Evolutionary conservation across 2,888 invertebrate genomes (phyloP), one percentile per base, ranked within the genome.

Genomic region (Drosophila recens): DNA sequence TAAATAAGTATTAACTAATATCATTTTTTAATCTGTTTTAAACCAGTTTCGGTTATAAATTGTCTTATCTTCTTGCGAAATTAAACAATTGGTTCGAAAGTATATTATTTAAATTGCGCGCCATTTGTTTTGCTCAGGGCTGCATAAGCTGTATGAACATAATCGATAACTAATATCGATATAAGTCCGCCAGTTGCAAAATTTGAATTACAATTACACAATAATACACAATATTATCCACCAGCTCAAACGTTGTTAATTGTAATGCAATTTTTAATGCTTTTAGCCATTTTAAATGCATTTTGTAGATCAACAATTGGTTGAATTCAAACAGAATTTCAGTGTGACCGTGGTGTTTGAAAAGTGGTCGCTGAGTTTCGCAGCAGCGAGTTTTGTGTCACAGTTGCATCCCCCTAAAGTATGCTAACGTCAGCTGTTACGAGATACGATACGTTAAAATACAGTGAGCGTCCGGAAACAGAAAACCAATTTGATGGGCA

Each of bases 371-470:
- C 27, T 2, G 9, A 9, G 15, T 57, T 23, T 36, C 27, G 20
- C 1, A 58, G 38, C 58, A 48, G 36, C 13, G 1, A 48, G 48
- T 27, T 58, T 58, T 5, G 4, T 4, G 38, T 38, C 46, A 48
- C 4, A 17, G n/a, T 15, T 11, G 0, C 34, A 9, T n/a, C 17
- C 38, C 38, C 57, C 23, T 46, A 46, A 6, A 34, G 33, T 57
- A 46, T 57, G 33, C 45, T 30, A 34, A 45, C 6, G 11, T 40
- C 53, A 53, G 33, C 51, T 51, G 51, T n/a, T 51, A 13, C 36
- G 36, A 51, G 34, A 17, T 30, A 17, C 49, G 33, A 49, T n/a
- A 15, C 4, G 43, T 43, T 20, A 11, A 48, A 46, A 3, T 11
- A 34, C 49, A 49, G 49, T 49, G 8, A 2, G 11, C 49, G 11